Conservation (phyloP, 2,888 invertebrate species). For the Nematopogon swammerdamellus region DNA sequence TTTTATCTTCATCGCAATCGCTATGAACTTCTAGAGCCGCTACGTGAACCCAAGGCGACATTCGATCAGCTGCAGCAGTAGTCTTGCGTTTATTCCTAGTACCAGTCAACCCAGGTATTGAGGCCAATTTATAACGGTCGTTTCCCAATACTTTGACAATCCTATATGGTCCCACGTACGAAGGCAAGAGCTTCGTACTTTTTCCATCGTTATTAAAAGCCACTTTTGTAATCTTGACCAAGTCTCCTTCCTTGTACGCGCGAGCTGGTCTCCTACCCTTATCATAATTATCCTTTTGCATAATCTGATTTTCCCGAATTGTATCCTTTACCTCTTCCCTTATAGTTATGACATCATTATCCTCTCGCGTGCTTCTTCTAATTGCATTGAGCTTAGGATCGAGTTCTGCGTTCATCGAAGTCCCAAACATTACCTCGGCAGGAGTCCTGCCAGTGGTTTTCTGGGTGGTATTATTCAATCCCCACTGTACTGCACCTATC, state of each 20-base stretch:
- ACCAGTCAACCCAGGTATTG: constrained; percentile 5
- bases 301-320: no score
- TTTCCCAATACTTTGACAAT: constrained; percentile 4
- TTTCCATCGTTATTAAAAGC: constrained; percentile 6
- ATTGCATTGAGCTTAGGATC: not conserved
- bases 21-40: not conserved
- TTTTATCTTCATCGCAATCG: not conserved
- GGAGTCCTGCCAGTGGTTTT: constrained; percentile 14
- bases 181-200: constrained; percentile 7
- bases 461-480: constrained; percentile 16
- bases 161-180: constrained; percentile 6
- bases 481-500: constrained; percentile 16
- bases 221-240: constrained; percentile 7
- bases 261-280: no score
- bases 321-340: no score
- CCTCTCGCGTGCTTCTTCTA: not conserved
- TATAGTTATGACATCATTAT: constrained; percentile 1
- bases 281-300: no score
- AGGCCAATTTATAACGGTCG: constrained; percentile 5
- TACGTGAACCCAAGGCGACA: not conserved
- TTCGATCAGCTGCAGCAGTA: not conserved
- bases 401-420: constrained; percentile 3
- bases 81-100: constrained; percentile 5
- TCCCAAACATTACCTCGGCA: constrained; percentile 15
- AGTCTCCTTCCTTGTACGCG: constrained; percentile 3